Percentiles rank a stretch among this genome's conserved stretches.
phyloP scores from a whole-genome alignment of 2,113 vertebrate species.

The Plecturocebus donacophilus region DNA sequence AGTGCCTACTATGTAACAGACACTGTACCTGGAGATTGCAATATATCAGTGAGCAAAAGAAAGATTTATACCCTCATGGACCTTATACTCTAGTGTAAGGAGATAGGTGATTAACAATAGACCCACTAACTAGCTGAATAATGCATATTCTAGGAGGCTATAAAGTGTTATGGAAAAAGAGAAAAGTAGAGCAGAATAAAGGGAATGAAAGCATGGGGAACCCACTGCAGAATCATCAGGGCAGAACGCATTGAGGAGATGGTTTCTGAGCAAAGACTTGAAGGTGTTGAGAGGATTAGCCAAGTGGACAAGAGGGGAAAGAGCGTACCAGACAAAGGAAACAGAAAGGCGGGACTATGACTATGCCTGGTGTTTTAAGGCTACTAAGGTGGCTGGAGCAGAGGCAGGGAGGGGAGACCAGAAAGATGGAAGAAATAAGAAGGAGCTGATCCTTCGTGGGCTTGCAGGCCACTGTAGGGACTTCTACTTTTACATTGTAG shows the following conservation, averaged over 20 bases:
- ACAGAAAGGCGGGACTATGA: not conserved
- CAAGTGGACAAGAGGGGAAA: not conserved
- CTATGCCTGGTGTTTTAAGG: not conserved
- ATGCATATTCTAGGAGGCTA: not conserved
- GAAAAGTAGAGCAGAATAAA: not conserved
- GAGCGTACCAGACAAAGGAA: not conserved
- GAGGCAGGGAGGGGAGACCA: not conserved
- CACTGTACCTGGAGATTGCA: slow-evolving; percentile 28
- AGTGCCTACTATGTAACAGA: not conserved
- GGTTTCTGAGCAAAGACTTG: slow-evolving; percentile 35
- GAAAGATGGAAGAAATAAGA: too few species aligned
- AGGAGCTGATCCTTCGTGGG: not conserved
- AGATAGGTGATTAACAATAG: not conserved
- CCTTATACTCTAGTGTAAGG: not conserved
- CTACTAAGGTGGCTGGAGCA: not conserved
- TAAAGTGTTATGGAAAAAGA: not conserved
- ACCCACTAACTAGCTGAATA: not conserved
- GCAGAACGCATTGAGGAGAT: not conserved
- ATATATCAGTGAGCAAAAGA: not conserved
- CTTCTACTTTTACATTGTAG: not conserved
- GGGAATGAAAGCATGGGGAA: not conserved
- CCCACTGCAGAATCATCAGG: not conserved
- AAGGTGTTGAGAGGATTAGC: not conserved
- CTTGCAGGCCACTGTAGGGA: not conserved
- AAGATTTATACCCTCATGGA: not conserved